Percentiles rank a stretch among this genome's conserved stretches.
Conservation (phyloP, 2,888 invertebrate species). For the Cremastobaeus sp. region DNA sequence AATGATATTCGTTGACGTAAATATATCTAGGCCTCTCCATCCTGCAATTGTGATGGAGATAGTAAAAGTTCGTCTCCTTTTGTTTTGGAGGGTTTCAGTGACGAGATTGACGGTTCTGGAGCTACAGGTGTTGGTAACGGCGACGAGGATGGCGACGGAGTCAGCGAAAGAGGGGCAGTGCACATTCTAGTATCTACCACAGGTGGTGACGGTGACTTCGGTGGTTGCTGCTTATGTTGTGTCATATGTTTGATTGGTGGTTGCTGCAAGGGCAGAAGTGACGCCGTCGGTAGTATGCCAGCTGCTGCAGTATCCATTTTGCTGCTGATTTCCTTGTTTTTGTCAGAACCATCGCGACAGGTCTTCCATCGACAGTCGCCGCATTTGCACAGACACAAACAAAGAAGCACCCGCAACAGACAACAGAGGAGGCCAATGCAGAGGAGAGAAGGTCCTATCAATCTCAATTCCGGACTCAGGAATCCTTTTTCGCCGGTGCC, state of each 20-base stretch:
- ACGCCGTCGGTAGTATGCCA: constrained; percentile 66
- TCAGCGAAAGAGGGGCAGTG: constrained; percentile 61
- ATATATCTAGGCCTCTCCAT: constrained; percentile 63
- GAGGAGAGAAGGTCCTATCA: constrained; percentile 91
- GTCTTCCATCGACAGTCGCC: constrained; percentile 82
- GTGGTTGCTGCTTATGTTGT: constrained; percentile 50
- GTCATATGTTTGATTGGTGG: constrained; percentile 50
- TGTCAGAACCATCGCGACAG: constrained; percentile 65
- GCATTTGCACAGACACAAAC: constrained; percentile 89
- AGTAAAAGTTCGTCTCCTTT: constrained; percentile 73
- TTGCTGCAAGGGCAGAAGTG: constrained; percentile 65
- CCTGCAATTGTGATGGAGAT: constrained; percentile 73
- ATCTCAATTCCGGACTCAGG: constrained; percentile 90
- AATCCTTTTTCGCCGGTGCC: constrained; percentile 93
- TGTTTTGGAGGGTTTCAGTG: constrained; percentile 63
- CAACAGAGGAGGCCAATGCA: constrained; percentile 90
- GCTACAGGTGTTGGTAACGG: constrained; percentile 63
- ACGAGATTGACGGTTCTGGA: constrained; percentile 55
- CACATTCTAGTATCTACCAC: constrained; percentile 59
- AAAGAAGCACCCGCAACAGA: constrained; percentile 89
- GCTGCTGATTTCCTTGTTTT: constrained; percentile 60
- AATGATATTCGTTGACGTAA: constrained; percentile 17
- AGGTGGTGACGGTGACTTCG: constrained; percentile 46
- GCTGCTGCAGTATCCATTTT: constrained; percentile 62
- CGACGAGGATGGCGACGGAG: constrained; percentile 68